Base-by-base conservation (phyloP, 2,888 invertebrate genomes). In the Teinopalpus imperialis region DNA sequence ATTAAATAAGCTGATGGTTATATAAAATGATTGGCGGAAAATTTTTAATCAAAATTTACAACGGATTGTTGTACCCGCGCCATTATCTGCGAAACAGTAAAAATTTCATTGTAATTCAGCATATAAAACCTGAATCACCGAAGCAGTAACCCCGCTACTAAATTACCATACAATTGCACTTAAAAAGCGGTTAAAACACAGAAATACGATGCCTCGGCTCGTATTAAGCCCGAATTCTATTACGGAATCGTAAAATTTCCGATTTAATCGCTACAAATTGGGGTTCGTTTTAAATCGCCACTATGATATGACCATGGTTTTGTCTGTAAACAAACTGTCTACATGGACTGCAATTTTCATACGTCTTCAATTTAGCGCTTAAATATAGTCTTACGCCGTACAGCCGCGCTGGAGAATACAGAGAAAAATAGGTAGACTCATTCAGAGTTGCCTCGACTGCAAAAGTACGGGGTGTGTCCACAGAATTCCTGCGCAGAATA, bases 171-270 rank as follows among this genome's bases (percentile, higher is more conserved):
- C 53, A 49, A 53, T 53, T 47, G 49, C 44, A 39, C 23, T 45
- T 49, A 41, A 50, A 51, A 35, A 34, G 46, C 45, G 39, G 29
- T 37, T 36, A 50, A 47, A 35, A 47, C 43, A 36, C 30, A 46
- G 49, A 43, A 43, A 44, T 43, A 41, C 42, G 46, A 43, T 51
- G 35, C 32, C 36, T 37, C 21, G 13, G 43, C 31, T 40, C 23
- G 12, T 40, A 46, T 40, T 39, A 45, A 36, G 24, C 42, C 44
- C 48, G 52, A 43, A 56, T 60, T 58, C 54, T 58, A 54, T 60
- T 50, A 49, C 43, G 41, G 40, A 37, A 48, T 54, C 54, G 54
- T 59, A 53, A 56, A 57, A 54, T 43, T 48, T 47, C 41, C 37
- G 42, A 47, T 52, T 52, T 51, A 54, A 54, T 52, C 53, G 49